Base-by-base conservation (phyloP, 2,797 vertebrate species). In the Hippopotamyrus pictus region DNA sequence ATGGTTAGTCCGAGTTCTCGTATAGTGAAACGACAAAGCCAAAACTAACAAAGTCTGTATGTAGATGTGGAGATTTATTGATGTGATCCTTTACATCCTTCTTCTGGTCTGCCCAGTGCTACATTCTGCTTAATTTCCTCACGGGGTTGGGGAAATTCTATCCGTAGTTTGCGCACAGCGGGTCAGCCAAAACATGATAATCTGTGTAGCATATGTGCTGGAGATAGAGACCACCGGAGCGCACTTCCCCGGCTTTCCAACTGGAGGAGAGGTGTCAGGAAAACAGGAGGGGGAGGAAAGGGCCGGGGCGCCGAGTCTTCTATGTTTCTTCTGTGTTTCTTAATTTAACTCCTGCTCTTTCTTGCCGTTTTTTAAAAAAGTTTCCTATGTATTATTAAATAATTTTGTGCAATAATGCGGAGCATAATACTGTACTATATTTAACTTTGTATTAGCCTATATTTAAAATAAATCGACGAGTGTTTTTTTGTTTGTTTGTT, bases 161-260 rank as follows among this genome's bases (percentile, higher is more conserved):
- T 96, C 96, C 96, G 92, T 91, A 89, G 94, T 94, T 95, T 95
- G 95, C 93, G 95, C 95, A 94, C 93, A 93, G 93, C 93, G 94
- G 95, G 95, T 96, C 94, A 96, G 95, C 94, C 95, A 93, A 96
- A 96, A 96, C 96, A 95, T 93, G 93, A 96, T 97, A 97, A 98
- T 97, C 95, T 97, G 95, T 97, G 97, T 95, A 97, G 95, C 97
- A 97, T 95, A 95, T 98, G 97, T 96, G 95, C 96, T 90, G 94
- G 92, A 96, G 95, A 94, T 92, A 94, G 73, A 59, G 95, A 96
- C 96, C 94, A 96, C 96, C 95, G 87, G 92, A 92, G 93, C 94
- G 94, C 92, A 94, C 94, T 92, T 89, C 89, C 22, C 37, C 86
- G 89, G 84, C n/a, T 89, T 89, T 94, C 92, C 91, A 94, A 93